Percentiles rank a stretch among this genome's conserved stretches.
Conservation (phyloP, 1,140 invertebrate genomes). For the Callitettix versicolor region DNA sequence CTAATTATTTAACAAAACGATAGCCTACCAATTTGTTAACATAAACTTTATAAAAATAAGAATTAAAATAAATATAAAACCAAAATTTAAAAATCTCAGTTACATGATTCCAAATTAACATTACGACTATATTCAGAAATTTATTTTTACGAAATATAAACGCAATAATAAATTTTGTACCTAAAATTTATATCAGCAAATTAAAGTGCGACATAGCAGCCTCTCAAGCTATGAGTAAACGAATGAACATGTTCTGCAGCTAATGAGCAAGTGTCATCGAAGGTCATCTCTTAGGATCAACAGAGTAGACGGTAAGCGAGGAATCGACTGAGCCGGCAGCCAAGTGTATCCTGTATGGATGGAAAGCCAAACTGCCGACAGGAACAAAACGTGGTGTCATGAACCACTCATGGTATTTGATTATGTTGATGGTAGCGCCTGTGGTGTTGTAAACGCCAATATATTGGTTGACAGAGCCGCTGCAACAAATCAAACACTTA, state of each 20-base stretch:
- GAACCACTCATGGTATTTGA: slow-evolving; percentile 84
- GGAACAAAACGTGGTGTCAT: slow-evolving; percentile 77
- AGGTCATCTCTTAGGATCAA: slow-evolving; percentile 11
- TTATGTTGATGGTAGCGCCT: slow-evolving; percentile 56
- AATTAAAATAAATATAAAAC: too few species aligned
- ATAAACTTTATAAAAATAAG: too few species aligned
- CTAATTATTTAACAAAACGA: too few species aligned
- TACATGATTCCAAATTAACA: too few species aligned
- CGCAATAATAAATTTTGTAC: too few species aligned
- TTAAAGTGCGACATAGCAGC: too few species aligned
- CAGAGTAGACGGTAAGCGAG: slow-evolving; percentile 62
- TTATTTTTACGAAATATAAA: too few species aligned
- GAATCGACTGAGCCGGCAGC: slow-evolving; percentile 70
- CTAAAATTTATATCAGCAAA: too few species aligned
- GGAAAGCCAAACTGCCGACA: slow-evolving; percentile 76
- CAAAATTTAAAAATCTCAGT: too few species aligned
- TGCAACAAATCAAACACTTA: slow-evolving; percentile 34
- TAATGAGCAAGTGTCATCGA: slow-evolving; percentile 4
- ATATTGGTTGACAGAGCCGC: slow-evolving; percentile 66
- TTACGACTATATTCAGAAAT: too few species aligned
- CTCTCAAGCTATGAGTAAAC: not conserved
- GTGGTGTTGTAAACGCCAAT: slow-evolving; percentile 67
- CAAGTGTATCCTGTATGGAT: slow-evolving; percentile 64
- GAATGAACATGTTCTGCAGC: not conserved
- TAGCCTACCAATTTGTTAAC: too few species aligned